Conservation (phyloP, 2,797 vertebrate species). For the Valencia hispanica region DNA sequence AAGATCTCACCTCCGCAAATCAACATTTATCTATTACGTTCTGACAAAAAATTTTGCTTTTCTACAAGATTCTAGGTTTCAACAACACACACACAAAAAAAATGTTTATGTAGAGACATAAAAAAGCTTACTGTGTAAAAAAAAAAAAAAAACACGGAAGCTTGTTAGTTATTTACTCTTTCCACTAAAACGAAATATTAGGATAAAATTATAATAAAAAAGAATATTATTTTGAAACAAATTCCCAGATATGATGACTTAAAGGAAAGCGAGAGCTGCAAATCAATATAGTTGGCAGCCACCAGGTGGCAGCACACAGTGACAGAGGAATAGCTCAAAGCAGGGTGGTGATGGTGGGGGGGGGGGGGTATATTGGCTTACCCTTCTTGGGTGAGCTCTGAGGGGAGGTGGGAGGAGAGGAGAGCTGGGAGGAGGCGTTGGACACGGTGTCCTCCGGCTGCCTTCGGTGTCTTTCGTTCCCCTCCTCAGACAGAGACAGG, state of each 20-base stretch:
- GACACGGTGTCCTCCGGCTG: slow-evolving; percentile 91
- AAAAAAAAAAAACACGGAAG: background rate
- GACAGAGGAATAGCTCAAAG: slow-evolving; percentile 12
- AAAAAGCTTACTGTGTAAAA: background rate
- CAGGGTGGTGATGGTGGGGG: background rate
- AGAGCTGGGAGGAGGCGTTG: slow-evolving; percentile 92
- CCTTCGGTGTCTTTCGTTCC: slow-evolving; percentile 88
- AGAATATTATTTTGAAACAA: background rate
- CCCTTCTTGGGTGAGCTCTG: slow-evolving; percentile 99
- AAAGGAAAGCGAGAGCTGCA: background rate
- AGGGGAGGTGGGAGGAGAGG: slow-evolving; percentile 95
- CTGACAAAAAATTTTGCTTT: slow-evolving; percentile 37
- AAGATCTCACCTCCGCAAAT: background rate
- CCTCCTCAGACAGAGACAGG: slow-evolving; percentile 96
- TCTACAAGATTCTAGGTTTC: slow-evolving; percentile 6
- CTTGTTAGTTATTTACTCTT: background rate
- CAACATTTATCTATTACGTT: slow-evolving; percentile 10
- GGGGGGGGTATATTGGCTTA: slow-evolving; percentile 69
- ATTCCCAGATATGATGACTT: background rate
- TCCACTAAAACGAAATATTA: background rate
- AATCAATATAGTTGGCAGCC: background rate
- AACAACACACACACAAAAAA: background rate
- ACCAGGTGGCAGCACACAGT: slow-evolving; percentile 56
- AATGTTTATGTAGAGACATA: background rate
- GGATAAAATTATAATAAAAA: background rate